Conservation (phyloP, 2,888 invertebrate genomes). For the Dynastes maya region DNA sequence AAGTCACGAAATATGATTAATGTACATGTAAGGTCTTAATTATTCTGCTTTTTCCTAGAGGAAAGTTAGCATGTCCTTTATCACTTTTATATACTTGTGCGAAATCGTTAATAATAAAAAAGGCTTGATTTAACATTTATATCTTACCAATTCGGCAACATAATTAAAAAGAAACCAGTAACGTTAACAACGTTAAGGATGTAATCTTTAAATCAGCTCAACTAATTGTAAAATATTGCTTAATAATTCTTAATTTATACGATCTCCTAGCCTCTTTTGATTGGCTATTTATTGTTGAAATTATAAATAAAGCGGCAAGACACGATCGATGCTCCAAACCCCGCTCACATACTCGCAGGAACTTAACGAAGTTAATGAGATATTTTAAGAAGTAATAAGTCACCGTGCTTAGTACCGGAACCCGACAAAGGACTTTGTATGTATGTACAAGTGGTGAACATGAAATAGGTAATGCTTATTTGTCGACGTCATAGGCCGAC, state of each 20-base stretch:
- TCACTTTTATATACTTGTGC: too few relatives aligned
- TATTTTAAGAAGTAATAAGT: slow-evolving; percentile 52
- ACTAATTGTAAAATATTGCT: slow-evolving; percentile 54
- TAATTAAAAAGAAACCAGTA: slow-evolving; percentile 15
- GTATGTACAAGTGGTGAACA: slow-evolving; percentile 39
- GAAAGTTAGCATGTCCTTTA: too few relatives aligned
- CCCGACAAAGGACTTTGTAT: slow-evolving; percentile 45
- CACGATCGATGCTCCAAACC: not conserved
- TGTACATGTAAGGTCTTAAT: slow-evolving; percentile 14
- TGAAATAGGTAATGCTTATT: slow-evolving; percentile 48
- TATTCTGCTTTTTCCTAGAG: not conserved
- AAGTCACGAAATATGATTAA: slow-evolving; percentile 18
- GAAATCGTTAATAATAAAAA: too few relatives aligned
- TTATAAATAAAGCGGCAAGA: slow-evolving; percentile 31
- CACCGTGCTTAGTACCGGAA: slow-evolving; percentile 38
- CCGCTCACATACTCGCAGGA: not conserved
- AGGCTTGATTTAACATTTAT: too few relatives aligned
- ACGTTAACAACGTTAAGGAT: slow-evolving; percentile 27
- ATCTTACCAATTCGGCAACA: not conserved
- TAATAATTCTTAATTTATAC: slow-evolving; percentile 49
- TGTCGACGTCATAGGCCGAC: slow-evolving; percentile 31
- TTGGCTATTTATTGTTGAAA: slow-evolving; percentile 45
- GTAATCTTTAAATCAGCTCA: slow-evolving; percentile 46
- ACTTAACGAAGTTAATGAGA: slow-evolving; percentile 51
- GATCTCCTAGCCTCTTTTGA: slow-evolving; percentile 22